Evolutionary conservation across 2,888 invertebrate species (phyloP).

Genomic region (Folsomia candida): DNA sequence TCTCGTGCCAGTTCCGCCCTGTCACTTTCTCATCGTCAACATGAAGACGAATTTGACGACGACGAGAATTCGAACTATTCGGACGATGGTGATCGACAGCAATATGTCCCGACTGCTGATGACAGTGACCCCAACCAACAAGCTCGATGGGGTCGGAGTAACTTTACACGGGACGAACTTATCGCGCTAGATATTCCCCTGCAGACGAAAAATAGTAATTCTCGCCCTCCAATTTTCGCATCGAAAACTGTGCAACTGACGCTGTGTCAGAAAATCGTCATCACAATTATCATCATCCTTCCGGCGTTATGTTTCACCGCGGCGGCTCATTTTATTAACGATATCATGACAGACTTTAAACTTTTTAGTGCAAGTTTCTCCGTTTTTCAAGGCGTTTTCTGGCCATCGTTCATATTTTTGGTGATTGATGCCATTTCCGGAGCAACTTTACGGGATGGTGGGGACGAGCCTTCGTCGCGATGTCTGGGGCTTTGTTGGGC

Average conservation of each 20-base stretch:
- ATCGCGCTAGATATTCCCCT: slow-evolving; percentile 11
- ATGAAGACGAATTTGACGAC: background rate
- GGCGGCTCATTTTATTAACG: slow-evolving; percentile 27
- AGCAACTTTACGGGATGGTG: background rate
- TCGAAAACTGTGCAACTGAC: slow-evolving; percentile 2
- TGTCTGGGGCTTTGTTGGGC: background rate
- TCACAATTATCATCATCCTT: slow-evolving; percentile 17
- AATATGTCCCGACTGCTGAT: background rate
- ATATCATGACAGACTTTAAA: slow-evolving; percentile 21
- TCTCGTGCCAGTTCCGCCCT: background rate
- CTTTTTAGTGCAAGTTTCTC: slow-evolving; percentile 26
- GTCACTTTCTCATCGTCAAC: background rate
- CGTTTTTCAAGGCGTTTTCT: slow-evolving; percentile 33
- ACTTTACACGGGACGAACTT: slow-evolving; percentile 22
- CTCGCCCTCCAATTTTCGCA: background rate
- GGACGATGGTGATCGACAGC: background rate
- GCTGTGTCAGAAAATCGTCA: slow-evolving; percentile 15
- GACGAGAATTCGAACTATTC: background rate
- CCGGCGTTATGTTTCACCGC: slow-evolving; percentile 23
- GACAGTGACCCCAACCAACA: background rate
- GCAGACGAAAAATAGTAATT: background rate
- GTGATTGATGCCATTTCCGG: slow-evolving; percentile 16
- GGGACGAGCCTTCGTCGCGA: background rate
- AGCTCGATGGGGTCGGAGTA: slow-evolving; percentile 15
- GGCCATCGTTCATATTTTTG: slow-evolving; percentile 30